Conservation (phyloP, 1,140 invertebrate genomes). For the Sesamia nonagrioides region DNA sequence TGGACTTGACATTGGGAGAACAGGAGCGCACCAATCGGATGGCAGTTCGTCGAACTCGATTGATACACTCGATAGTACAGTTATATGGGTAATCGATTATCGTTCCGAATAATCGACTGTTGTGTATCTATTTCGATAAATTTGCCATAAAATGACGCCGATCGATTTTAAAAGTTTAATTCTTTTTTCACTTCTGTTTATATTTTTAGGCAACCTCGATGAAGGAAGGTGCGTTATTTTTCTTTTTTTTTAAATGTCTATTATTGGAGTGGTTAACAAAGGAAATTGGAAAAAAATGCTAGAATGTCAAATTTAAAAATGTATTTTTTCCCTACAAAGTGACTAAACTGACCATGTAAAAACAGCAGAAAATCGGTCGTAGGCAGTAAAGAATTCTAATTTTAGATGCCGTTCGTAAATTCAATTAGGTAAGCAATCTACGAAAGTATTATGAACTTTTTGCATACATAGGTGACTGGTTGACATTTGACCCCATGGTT, state of each 20-base stretch:
- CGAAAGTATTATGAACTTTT: constrained; percentile 20
- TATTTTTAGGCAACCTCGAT: background rate
- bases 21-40: constrained; percentile 62
- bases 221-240: background rate
- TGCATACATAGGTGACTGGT: background rate
- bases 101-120: constrained; percentile 47
- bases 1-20: constrained; percentile 78
- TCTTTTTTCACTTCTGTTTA: constrained; percentile 17
- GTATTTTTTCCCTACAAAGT: background rate
- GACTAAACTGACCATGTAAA: background rate
- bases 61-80: constrained; percentile 60
- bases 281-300: background rate
- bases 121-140: constrained; percentile 39
- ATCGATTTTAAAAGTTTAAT: constrained; percentile 25
- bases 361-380: background rate
- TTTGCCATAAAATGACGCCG: constrained; percentile 35
- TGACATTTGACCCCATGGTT: constrained; percentile 10
- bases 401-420: background rate
- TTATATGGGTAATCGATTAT: constrained; percentile 67
- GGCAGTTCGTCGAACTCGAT: constrained; percentile 62
- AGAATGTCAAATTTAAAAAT: constrained; percentile 18
- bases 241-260: background rate
- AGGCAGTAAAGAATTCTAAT: background rate
- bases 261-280: background rate
- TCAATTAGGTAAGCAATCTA: background rate